Evolutionary conservation across 2,888 invertebrate species (phyloP), one percentile per base, ranked within the genome.

Genomic region (Harpalus rufipes): DNA sequence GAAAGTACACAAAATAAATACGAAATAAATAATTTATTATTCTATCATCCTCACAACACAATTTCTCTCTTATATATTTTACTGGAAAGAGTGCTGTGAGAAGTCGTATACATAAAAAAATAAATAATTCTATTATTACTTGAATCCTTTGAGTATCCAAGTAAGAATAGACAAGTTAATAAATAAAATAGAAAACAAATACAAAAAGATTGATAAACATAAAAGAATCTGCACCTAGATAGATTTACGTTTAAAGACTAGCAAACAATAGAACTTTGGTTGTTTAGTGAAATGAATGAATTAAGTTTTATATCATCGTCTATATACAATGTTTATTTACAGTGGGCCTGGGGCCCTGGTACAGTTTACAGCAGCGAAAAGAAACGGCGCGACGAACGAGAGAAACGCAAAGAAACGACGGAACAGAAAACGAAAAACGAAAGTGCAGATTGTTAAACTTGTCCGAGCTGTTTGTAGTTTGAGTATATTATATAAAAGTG

Each of bases 321-420:
- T 85, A 85, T 85, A 65, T 85, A 85, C 85, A 85, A 78, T 72
- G 39, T 25, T 16, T 83, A 85, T 85, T 80, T 85, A 85, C 85
- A 85, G 68, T 21, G 21, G 80, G 63, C 68, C 72, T 58, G 32
- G 39, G 76, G 72, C 80, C 80, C 87, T 86, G 87, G 89, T 89
- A 89, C 91, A 91, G 91, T 91, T 90, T 91, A 91, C 91, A 91
- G 89, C 88, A 90, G 90, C 89, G 87, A 88, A 87, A 58, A 32
- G n/a, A 7, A 78, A 58, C 32, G 6, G 12, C 78, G 78, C 59
- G 56, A 18, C 59, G 56, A 76, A 74, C 63, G 63, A 72, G 21
- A 72, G 39, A n/a, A 14, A 72, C 41, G 39, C 72, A 41, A 72
- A 6, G 8, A 56, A 41, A 78, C 56, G 8, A 80, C 14, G 61